Conservation (phyloP, 2,113 vertebrate species). For the Daubentonia madagascariensis region DNA sequence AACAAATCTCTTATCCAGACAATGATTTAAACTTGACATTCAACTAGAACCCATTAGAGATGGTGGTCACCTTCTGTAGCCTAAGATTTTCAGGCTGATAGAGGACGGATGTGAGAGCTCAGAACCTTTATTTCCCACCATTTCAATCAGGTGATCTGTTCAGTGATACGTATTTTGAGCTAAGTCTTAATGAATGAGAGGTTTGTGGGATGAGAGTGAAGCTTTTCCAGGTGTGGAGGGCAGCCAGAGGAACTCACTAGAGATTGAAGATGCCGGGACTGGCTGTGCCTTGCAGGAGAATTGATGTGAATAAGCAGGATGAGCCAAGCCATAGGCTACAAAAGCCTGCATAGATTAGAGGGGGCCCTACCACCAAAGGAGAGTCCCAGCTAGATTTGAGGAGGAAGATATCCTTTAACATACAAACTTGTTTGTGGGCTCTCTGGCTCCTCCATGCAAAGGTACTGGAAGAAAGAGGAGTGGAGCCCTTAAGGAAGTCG, state of each 20-base stretch:
- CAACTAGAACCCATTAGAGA: neutral
- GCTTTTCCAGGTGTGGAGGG: neutral
- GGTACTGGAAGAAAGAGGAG: neutral
- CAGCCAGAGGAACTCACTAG: neutral
- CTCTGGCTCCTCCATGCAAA: neutral
- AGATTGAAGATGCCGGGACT: neutral
- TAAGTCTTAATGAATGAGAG: neutral
- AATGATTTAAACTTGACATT: neutral
- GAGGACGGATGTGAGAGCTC: neutral
- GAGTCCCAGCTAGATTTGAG: neutral
- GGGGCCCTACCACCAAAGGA: neutral
- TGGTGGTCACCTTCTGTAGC: neutral
- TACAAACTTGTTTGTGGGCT: neutral
- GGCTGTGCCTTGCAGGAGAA: neutral
- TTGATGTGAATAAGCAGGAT: neutral
- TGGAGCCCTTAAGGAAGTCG: neutral
- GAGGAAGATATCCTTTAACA: neutral
- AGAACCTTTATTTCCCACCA: neutral
- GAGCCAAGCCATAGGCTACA: neutral
- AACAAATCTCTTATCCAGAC: neutral
- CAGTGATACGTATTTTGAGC: neutral
- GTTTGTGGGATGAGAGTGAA: neutral
- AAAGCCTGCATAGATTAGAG: neutral
- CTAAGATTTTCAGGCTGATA: slow-evolving; percentile 18
- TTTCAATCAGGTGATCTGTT: neutral